Base-by-base conservation (phyloP, 2,888 invertebrate species). In the Synergus japonicus region DNA sequence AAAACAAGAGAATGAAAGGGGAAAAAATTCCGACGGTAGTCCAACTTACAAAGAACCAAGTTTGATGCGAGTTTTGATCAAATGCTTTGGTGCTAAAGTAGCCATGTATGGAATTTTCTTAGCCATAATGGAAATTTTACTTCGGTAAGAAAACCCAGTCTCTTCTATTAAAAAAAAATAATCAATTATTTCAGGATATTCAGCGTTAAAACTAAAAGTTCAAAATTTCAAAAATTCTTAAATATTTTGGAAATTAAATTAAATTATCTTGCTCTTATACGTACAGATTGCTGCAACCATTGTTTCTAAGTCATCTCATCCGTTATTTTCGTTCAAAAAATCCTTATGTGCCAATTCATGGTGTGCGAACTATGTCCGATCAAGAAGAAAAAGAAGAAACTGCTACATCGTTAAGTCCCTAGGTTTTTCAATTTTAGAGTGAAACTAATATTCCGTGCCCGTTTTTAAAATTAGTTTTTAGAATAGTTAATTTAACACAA, bases 71-170 rank as follows among this genome's bases (percentile, higher is more conserved):
- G 95, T 93, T 0, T 91, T 96, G 8, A 87, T 93, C 43, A 94
- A 93, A 90, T 94, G 95, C 12, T 96, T 95, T 84, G 95, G 95
- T 0, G 87, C 91, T 9, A 94, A 94, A 85, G 92, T 95, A 54
- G 91, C 95, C 91, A 87, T 94, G 2, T 95, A 95, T 86, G 96
- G 96, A 29, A 85, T 96, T 22, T 92, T 95, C 69, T 91, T 96
- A 63, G 94, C 94, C 5, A 90, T 95, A 65, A 93, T 95, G 92
- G 96, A 96, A 90, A 89, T 93, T 66, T 88, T 93, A 43, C 92
- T 94, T 81, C 94, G 95, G 96, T 95, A 90, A 78, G 82, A 73
- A 18, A 64, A n/a, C 49, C 13, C n/a, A 18, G 46, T 37, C 4
- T 37, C 18, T 66, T 3, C 13, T 44, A 49, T 64, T 49, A 2